These are phyloP conservation scores for Steinernema hermaphroditum DNA, from an alignment of 2,888 invertebrate genomes.

Conservation along the genomic window DNA sequence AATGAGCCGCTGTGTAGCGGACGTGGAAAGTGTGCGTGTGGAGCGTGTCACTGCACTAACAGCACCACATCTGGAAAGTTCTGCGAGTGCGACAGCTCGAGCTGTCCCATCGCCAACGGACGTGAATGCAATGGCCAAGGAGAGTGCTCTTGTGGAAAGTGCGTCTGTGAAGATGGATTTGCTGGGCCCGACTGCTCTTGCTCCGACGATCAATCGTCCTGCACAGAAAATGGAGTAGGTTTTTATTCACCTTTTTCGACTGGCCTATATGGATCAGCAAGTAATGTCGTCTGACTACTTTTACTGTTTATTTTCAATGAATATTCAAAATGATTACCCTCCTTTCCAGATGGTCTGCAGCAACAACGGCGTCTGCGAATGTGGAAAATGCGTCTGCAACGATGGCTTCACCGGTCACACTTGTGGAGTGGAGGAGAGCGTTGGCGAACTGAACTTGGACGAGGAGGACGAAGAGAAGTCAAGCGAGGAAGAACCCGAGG, in stretches of 20 bases:
- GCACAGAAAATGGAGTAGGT: conserved; percentile 57
- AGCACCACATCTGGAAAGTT: conserved; percentile 53
- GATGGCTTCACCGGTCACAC: conserved; percentile 59
- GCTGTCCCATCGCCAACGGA: conserved; percentile 56
- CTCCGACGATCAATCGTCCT: conserved; percentile 46
- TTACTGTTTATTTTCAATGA: no score
- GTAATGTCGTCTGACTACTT: no score
- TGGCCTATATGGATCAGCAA: no score
- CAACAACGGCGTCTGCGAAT: conserved; percentile 61
- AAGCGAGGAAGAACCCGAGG: background rate
- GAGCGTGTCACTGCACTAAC: conserved; percentile 53
- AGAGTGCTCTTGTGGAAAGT: conserved; percentile 59
- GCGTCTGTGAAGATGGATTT: conserved; percentile 60
- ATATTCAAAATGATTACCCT: no score
- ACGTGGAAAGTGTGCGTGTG: conserved; percentile 59
- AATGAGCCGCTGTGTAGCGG: conserved; percentile 49
- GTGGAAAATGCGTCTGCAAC: conserved; percentile 62
- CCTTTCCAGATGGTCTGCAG: conserved; percentile 58
- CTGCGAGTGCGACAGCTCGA: conserved; percentile 61
- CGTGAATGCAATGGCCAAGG: conserved; percentile 57
- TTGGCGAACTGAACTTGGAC: conserved; percentile 50
- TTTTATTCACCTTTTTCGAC: no score
- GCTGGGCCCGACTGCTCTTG: conserved; percentile 59
- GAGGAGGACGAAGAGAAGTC: conserved; percentile 8
- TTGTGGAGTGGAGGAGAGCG: conserved; percentile 55